Percentiles rank a stretch among this genome's conserved stretches.
These are phyloP conservation scores for Rhyacophila brunnea DNA, from an alignment of 1,140 invertebrate genomes.

Conservation along the genomic window DNA sequence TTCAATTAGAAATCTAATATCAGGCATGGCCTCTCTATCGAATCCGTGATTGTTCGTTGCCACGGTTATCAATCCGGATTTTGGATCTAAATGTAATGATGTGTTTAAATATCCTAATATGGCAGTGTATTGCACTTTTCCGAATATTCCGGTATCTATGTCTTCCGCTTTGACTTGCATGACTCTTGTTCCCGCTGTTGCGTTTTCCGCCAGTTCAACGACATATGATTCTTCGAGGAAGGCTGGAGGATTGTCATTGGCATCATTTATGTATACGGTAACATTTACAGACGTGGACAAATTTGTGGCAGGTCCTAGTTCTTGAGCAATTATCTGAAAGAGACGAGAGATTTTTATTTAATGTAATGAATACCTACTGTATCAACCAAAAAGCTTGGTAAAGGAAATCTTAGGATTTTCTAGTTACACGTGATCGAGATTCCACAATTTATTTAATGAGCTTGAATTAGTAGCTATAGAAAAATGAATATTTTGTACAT, in stretches of 20 bases:
- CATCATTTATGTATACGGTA: conserved; percentile 78
- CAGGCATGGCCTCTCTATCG: conserved; percentile 77
- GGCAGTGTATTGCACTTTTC: conserved; percentile 72
- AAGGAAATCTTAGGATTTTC: too few species aligned
- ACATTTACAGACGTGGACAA: conserved; percentile 71
- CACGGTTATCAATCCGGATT: conserved; percentile 77
- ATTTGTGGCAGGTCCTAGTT: conserved; percentile 72
- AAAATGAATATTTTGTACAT: too few species aligned
- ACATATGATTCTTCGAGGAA: conserved; percentile 74
- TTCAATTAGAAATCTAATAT: conserved; percentile 77
- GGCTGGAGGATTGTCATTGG: conserved; percentile 86
- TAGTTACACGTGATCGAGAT: too few species aligned
- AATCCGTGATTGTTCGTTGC: conserved; percentile 71
- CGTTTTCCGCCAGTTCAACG: conserved; percentile 76
- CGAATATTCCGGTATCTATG: conserved; percentile 69
- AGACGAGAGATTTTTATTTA: too few species aligned
- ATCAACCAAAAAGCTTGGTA: too few species aligned
- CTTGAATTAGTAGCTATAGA: too few species aligned
- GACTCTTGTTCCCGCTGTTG: conserved; percentile 71
- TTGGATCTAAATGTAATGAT: conserved; percentile 73
- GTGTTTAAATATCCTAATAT: conserved; percentile 74
- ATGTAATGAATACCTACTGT: too few species aligned
- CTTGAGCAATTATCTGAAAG: conserved; percentile 71
- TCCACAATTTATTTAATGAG: too few species aligned
- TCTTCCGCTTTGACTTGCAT: conserved; percentile 75